Evolutionary conservation across 2,888 invertebrate species (phyloP), one percentile per base, ranked within the genome.

Genomic region (Melolontha melolontha): DNA sequence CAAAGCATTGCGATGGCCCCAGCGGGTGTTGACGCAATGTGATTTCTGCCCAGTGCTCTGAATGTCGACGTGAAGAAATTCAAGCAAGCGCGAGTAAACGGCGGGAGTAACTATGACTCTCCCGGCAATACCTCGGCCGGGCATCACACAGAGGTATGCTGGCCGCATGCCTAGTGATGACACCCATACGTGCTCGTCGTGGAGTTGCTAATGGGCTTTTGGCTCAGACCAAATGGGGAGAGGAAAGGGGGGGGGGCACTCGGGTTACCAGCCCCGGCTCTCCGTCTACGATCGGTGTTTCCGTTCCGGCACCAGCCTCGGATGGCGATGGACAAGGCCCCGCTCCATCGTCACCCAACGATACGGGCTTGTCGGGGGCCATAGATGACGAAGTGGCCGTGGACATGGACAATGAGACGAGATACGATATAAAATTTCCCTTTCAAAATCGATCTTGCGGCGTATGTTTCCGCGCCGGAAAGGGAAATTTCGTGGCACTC

Each of bases 401-500:
- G 41, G 6, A 10, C 0, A 29, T 6, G 51, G 29, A 22, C 1
- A 17, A 2, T 10, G 41, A 4, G 0, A 51, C n/a, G 51, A 29
- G 10, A 0, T 41, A 5, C n/a, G 55, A 41, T 10, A 6, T 55
- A 5, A 11, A 41, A 41, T 55, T 55, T 2, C 41, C 22, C 11
- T 55, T 55, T 11, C 55, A 42, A 22, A 22, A n/a, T 40, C 27
- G 49, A 11, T 22, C 39, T 34, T 62, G 62, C 22, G 11, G 39
- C 34, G 40, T 62, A 11, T 62, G 62, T 47, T 47, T 47, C 62
- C 47, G 14, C 49, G 40, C 62, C n/a, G 47, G 62, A 12, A 62
- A 22, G 2, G 62, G 62, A 1, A 62, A 47, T 17, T 50, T 49
- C 8, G 12, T 62, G 62, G 39, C 47, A 39, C 50, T 62, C 49